Conservation (phyloP, 1,140 invertebrate species). For the Helicoverpa armigera region DNA sequence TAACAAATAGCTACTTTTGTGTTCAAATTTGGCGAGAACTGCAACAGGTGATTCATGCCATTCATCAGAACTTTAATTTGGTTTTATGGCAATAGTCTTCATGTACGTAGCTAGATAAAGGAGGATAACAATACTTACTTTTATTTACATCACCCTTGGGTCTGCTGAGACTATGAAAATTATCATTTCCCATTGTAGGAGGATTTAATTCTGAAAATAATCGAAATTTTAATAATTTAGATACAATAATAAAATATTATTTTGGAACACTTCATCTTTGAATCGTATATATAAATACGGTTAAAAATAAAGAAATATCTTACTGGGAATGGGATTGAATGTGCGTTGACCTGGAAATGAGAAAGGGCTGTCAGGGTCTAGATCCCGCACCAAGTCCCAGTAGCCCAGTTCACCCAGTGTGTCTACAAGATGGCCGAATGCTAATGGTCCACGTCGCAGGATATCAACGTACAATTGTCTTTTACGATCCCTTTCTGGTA, state of each 20-base stretch:
- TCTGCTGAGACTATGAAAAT: constrained; percentile 21
- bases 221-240: not conserved
- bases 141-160: not conserved
- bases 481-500: constrained; percentile 69
- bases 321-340: constrained; percentile 2
- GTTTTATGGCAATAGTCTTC: no score
- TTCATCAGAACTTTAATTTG: no score
- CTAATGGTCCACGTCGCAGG: constrained; percentile 77
- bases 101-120: no score
- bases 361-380: constrained; percentile 73
- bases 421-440: constrained; percentile 79
- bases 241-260: no score
- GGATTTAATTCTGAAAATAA: constrained; percentile 44
- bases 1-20: no score
- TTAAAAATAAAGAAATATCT: not conserved
- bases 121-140: constrained; percentile 18
- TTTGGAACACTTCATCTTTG: no score
- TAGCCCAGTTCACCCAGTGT: constrained; percentile 74
- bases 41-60: no score
- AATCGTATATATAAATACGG: no score
- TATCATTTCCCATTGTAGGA: constrained; percentile 18
- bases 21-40: no score
- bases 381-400: constrained; percentile 76
- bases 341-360: not conserved
- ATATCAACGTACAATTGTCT: constrained; percentile 74